Evolutionary conservation across 2,888 invertebrate genomes (phyloP).

Genomic region (Mayetiola destructor): DNA sequence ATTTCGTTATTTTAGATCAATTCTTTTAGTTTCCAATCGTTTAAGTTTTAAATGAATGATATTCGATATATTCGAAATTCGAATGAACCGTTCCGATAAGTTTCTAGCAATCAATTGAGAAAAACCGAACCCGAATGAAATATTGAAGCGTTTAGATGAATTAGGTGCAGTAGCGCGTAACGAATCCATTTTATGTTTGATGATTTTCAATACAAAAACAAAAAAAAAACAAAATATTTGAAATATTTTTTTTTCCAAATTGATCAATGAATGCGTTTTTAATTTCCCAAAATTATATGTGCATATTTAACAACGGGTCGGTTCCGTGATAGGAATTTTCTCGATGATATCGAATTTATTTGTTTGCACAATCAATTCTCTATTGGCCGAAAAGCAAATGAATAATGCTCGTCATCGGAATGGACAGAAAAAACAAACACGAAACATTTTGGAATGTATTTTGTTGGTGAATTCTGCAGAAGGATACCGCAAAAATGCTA

Average conservation of each 20-base stretch:
- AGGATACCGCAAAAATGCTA: not conserved
- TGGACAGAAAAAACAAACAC: not conserved
- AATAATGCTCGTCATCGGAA: not conserved
- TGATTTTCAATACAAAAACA: not conserved
- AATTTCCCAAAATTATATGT: not conserved
- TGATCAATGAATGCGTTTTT: not conserved
- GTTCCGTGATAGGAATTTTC: not conserved
- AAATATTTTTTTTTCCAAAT: not conserved
- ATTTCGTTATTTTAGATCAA: not conserved
- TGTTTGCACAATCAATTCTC: not conserved
- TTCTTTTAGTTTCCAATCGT: not conserved
- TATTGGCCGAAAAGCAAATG: not conserved
- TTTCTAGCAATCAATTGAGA: slow-evolving; percentile 5
- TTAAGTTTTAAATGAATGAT: not conserved
- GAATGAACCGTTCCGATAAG: too few relatives aligned
- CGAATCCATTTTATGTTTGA: slow-evolving; percentile 1
- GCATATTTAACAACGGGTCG: not conserved
- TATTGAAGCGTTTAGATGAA: not conserved
- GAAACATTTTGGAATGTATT: not conserved
- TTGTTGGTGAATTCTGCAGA: too few relatives aligned
- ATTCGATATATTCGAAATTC: slow-evolving; percentile 10
- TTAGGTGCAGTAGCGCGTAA: slow-evolving; percentile 1
- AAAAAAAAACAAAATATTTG: not conserved
- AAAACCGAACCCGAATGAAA: not conserved
- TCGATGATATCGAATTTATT: not conserved